These are phyloP conservation scores for Branchinecta lynchi DNA, from an alignment of 1,140 invertebrate genomes.

Conservation along the genomic window DNA sequence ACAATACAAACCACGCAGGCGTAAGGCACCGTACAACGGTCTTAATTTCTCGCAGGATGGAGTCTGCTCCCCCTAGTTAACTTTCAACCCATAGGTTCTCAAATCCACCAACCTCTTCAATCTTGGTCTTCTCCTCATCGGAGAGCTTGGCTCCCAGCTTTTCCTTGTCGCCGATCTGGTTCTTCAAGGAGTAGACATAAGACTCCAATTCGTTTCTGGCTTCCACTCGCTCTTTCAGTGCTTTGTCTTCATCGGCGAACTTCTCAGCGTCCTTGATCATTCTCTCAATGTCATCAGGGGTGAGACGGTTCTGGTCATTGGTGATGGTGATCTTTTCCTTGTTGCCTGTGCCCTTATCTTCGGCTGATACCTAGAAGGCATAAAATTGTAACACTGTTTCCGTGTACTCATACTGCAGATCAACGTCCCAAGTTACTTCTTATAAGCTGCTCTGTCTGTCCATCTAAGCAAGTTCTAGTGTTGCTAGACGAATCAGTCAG, in stretches of 20 bases:
- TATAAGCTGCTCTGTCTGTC: no score
- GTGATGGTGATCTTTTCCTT: slow-evolving; percentile 98
- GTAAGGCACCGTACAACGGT: no score
- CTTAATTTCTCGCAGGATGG: no score
- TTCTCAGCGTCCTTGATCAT: slow-evolving; percentile 99
- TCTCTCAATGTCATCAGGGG: slow-evolving; percentile 92
- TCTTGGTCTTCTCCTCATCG: slow-evolving; percentile 84
- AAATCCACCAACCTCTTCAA: slow-evolving; percentile 47
- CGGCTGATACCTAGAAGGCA: slow-evolving; percentile 59
- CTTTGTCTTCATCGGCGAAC: slow-evolving; percentile 97
- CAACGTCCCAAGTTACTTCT: no score
- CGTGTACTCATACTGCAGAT: no score
- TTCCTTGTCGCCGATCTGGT: slow-evolving; percentile 92
- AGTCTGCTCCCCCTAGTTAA: no score
- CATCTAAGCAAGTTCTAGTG: no score
- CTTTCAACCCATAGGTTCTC: no score
- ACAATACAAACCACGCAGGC: no score
- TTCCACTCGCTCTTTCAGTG: slow-evolving; percentile 90
- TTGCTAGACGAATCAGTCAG: no score
- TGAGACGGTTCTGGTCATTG: slow-evolving; percentile 91
- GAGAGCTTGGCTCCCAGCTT: slow-evolving; percentile 84
- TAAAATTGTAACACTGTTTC: neutral
- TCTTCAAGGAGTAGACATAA: slow-evolving; percentile 95
- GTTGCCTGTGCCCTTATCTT: slow-evolving; percentile 97
- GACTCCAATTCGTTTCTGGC: slow-evolving; percentile 89